These are phyloP conservation scores for Anoplius nigerrimus DNA, from an alignment of 2,888 invertebrate species.

Conservation along the genomic window DNA sequence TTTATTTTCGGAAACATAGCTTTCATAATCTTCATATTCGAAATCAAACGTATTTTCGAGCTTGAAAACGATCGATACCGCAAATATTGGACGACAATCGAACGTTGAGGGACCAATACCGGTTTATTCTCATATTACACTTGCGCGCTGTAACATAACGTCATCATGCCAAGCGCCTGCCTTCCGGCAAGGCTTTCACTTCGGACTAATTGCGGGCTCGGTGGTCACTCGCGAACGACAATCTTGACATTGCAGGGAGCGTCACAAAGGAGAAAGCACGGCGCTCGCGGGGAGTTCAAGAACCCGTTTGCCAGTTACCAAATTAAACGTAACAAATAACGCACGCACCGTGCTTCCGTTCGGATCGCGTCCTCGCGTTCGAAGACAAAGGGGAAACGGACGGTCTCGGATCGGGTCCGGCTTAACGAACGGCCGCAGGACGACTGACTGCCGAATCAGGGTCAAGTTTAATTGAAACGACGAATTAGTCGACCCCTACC, in stretches of 20 bases:
- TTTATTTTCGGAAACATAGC: too few relatives aligned
- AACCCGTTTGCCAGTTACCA: conserved; percentile 52
- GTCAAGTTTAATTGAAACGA: too few relatives aligned
- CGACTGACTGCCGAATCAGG: too few relatives aligned
- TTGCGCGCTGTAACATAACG: conserved; percentile 29
- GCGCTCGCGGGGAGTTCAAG: conserved; percentile 35
- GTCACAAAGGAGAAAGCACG: conserved; percentile 52
- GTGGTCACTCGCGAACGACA: conserved; percentile 45
- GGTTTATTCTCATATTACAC: conserved; percentile 33
- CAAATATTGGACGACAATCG: too few relatives aligned
- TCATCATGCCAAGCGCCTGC: conserved; percentile 53
- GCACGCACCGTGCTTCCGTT: conserved; percentile 4
- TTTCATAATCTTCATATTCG: too few relatives aligned
- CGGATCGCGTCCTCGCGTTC: neutral
- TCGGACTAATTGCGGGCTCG: conserved; percentile 51
- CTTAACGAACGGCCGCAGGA: too few relatives aligned
- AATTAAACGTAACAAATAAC: conserved; percentile 49
- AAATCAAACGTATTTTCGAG: too few relatives aligned
- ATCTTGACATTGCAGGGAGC: conserved; percentile 55
- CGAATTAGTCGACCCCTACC: too few relatives aligned
- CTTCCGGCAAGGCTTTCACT: conserved; percentile 64
- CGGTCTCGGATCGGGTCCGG: too few relatives aligned
- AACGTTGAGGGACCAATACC: too few relatives aligned
- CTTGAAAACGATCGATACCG: too few relatives aligned
- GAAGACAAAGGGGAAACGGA: too few relatives aligned